Evolutionary conservation across 2,797 vertebrate species (phyloP).

Genomic region (Apogon talboti): DNA sequence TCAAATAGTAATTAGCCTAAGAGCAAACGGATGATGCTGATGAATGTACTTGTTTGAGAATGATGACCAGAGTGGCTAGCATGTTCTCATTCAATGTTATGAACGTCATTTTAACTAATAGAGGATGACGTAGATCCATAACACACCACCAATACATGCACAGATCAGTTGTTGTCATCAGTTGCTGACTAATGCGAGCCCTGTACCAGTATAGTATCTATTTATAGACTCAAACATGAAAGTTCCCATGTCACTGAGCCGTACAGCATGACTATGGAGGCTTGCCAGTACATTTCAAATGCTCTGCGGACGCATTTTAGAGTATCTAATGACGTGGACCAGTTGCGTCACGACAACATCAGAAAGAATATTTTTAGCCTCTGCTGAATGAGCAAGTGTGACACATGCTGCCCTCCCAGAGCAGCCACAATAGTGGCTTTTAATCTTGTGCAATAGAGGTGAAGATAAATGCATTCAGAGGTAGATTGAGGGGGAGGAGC

Average conservation of each 20-base stretch:
- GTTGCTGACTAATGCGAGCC: constrained; percentile 44
- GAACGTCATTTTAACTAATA: constrained; percentile 19
- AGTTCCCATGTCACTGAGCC: constrained; percentile 31
- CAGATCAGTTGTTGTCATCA: constrained; percentile 30
- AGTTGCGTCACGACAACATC: constrained; percentile 76
- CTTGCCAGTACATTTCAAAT: constrained; percentile 47
- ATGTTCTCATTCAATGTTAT: constrained; percentile 6
- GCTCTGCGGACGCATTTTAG: constrained; percentile 40
- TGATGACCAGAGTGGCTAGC: constrained; percentile 46
- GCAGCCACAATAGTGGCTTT: constrained; percentile 70
- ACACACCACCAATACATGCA: background rate
- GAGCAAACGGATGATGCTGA: constrained; percentile 30
- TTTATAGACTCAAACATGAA: constrained; percentile 58
- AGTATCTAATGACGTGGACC: constrained; percentile 58
- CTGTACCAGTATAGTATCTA: constrained; percentile 47
- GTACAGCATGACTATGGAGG: constrained; percentile 21
- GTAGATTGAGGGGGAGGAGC: constrained; percentile 40
- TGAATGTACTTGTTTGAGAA: constrained; percentile 39
- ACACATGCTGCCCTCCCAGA: constrained; percentile 51
- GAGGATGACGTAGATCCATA: constrained; percentile 9
- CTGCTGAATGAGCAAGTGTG: constrained; percentile 66
- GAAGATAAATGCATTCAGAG: constrained; percentile 65
- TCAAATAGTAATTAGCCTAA: constrained; percentile 54
- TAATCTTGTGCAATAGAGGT: constrained; percentile 68
- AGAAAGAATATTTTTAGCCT: constrained; percentile 76